Evolutionary conservation across 2,113 vertebrate genomes (phyloP).

Genomic region (Gymnobelideus leadbeateri): DNA sequence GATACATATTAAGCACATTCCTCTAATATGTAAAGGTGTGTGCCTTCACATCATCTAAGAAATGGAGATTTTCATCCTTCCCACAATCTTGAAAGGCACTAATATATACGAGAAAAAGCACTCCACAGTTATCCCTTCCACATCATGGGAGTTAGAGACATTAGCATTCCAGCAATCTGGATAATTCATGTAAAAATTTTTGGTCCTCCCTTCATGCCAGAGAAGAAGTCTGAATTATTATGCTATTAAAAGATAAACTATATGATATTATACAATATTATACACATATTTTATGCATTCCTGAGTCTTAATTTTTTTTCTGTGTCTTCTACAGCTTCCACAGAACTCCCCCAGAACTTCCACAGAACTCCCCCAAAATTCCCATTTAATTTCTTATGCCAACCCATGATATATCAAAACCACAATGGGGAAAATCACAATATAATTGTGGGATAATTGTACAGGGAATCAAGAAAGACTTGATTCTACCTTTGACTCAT

Average conservation of each 20-base stretch:
- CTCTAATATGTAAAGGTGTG: background rate
- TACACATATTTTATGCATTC: background rate
- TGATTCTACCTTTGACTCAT: background rate
- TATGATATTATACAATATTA: too few relatives aligned
- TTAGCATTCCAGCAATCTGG: background rate
- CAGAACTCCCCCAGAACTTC: background rate
- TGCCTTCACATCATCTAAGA: background rate
- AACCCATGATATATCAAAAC: background rate
- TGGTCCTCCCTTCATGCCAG: background rate
- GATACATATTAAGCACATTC: background rate
- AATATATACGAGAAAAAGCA: background rate
- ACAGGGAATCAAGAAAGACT: background rate
- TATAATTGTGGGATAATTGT: background rate
- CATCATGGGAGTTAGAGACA: background rate
- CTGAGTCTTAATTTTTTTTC: background rate
- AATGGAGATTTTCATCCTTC: background rate
- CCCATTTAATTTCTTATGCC: background rate
- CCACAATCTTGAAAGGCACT: background rate
- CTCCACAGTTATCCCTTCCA: background rate
- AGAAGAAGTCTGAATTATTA: background rate
- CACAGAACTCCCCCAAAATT: background rate
- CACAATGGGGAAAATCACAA: too few relatives aligned
- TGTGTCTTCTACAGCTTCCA: background rate
- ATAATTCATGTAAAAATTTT: background rate
- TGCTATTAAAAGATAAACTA: background rate